Percentiles rank a stretch among this genome's conserved stretches.
Conservation (phyloP, 2,888 invertebrate species). For the Acutogordius australiensis region DNA sequence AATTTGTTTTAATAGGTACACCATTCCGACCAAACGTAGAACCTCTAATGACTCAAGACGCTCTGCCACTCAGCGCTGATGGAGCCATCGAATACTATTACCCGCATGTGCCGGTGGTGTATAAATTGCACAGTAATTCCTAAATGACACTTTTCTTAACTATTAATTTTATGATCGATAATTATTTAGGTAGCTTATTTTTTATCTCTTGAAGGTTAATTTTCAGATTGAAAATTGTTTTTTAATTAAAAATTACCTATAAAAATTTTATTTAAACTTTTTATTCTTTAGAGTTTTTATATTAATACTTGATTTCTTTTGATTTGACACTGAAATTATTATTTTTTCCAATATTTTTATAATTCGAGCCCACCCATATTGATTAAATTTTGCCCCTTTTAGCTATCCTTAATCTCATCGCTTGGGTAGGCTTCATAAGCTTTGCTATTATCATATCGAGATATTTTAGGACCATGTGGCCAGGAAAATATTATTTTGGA, state of each 20-base stretch:
- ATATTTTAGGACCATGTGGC: slow-evolving; percentile 11
- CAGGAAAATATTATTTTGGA: neutral
- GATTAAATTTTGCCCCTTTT: too few species aligned
- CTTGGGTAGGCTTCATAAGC: slow-evolving; percentile 10
- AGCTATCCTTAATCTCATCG: neutral
- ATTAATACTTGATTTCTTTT: too few species aligned
- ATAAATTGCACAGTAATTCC: slow-evolving; percentile 9
- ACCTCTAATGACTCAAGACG: neutral
- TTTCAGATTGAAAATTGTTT: too few species aligned
- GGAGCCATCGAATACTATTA: neutral
- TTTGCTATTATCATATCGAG: slow-evolving; percentile 10
- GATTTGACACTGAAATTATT: too few species aligned
- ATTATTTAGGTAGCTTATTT: neutral
- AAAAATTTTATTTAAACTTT: too few species aligned
- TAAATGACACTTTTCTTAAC: too few species aligned
- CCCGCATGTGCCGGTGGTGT: neutral
- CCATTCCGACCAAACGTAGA: neutral
- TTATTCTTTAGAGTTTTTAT: too few species aligned
- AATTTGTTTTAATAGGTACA: neutral
- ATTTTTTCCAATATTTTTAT: too few species aligned
- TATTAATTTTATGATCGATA: too few species aligned
- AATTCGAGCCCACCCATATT: too few species aligned
- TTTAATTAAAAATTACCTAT: too few species aligned
- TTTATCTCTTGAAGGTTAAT: too few species aligned
- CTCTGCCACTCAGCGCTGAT: neutral